Evolutionary conservation across 2,888 invertebrate species (phyloP).

Genomic region (Plemyria rubiginata): DNA sequence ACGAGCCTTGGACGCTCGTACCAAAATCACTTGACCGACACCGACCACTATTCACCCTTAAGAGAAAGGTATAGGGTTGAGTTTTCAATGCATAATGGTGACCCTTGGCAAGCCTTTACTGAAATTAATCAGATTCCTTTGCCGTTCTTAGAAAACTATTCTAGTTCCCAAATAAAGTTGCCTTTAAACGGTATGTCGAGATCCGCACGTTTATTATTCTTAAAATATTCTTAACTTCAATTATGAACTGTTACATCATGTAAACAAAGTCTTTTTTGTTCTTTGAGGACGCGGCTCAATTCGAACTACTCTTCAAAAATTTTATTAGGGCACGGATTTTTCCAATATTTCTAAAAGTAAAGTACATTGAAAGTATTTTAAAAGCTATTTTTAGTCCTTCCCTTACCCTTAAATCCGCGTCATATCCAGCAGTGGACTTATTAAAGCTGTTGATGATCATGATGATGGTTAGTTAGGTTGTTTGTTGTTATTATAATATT

Average conservation of each 20-base stretch:
- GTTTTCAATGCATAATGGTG: background rate
- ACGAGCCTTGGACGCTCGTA: constrained; percentile 39
- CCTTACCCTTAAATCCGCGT: no score
- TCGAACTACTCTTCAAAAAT: no score
- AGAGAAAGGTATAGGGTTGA: constrained; percentile 5
- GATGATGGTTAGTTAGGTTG: background rate
- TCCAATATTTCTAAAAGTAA: no score
- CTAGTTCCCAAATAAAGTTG: background rate
- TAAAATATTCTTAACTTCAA: background rate
- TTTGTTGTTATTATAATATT: background rate
- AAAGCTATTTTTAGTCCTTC: no score
- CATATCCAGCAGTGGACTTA: no score
- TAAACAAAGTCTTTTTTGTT: no score
- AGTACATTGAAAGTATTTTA: no score
- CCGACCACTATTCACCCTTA: constrained; percentile 14
- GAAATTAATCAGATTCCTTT: constrained; percentile 38
- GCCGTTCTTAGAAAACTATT: constrained; percentile 35
- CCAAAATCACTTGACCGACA: constrained; percentile 36
- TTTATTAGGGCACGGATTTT: no score
- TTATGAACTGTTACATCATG: no score
- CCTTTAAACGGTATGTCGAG: background rate
- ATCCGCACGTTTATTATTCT: background rate
- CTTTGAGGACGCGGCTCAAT: no score
- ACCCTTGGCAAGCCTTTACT: constrained; percentile 31
- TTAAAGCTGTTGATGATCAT: background rate